Percentiles rank a stretch among this genome's conserved stretches.
Evolutionary conservation across 2,113 vertebrate genomes (phyloP).

Genomic region (Brachypodius melanocephalos): DNA sequence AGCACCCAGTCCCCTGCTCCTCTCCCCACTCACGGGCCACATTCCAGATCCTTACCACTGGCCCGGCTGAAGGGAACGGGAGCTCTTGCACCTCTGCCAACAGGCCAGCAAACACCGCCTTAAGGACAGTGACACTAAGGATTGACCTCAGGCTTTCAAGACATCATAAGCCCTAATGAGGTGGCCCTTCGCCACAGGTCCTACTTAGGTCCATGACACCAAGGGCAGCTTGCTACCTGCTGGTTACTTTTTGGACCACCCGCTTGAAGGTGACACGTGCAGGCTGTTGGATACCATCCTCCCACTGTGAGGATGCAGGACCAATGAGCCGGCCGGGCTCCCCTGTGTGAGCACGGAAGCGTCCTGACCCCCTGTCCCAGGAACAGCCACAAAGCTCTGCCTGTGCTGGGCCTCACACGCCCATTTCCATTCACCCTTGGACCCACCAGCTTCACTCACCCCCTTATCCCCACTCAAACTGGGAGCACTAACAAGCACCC

Average conservation of each 20-base stretch:
- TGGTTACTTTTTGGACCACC: neutral
- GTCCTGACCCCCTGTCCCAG: neutral
- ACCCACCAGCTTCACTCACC: neutral
- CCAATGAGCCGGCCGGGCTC: fast-evolving
- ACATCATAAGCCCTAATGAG: fast-evolving
- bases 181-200: neutral
- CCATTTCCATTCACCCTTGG: neutral
- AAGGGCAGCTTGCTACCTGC: neutral
- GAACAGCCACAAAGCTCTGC: neutral
- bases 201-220: neutral
- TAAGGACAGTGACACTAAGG: neutral
- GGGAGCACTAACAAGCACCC: neutral
- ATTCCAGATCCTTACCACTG: neutral
- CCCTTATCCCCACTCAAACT: neutral
- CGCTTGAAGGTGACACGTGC: neutral
- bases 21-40: neutral
- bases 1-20: neutral
- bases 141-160: neutral
- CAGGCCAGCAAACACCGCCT: neutral
- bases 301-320: neutral
- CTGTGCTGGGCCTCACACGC: neutral
- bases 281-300: neutral
- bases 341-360: fast-evolving
- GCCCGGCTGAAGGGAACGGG: neutral
- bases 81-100: neutral